Evolutionary conservation across 2,797 vertebrate genomes (phyloP).

Genomic region (Megaceryle alcyon): DNA sequence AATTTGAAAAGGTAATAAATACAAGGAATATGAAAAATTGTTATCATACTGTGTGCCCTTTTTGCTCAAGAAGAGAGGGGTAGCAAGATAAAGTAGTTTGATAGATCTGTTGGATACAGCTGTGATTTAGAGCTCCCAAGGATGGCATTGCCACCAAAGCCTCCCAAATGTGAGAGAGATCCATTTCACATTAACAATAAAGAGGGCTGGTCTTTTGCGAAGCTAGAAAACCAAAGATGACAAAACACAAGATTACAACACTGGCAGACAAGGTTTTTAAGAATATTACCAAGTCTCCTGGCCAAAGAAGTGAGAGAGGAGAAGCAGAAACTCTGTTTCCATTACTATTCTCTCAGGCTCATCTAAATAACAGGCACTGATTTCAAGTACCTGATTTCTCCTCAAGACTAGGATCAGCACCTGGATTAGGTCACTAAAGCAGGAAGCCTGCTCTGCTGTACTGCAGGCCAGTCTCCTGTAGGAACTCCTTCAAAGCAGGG

Average conservation of each 20-base stretch:
- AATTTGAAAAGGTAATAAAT: not conserved
- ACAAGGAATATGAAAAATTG: not conserved
- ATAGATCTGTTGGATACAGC: not conserved
- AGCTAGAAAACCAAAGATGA: not conserved
- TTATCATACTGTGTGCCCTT: not conserved
- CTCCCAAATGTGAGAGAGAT: not conserved
- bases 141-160: not conserved
- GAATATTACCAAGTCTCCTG: not conserved
- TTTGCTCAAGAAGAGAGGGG: not conserved
- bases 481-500: not conserved
- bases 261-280: not conserved
- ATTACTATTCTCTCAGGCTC: not conserved
- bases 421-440: not conserved
- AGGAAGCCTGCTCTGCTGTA: not conserved
- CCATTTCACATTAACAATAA: not conserved
- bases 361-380: not conserved
- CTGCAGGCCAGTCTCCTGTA: not conserved
- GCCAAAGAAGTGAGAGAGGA: not conserved
- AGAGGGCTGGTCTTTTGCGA: not conserved
- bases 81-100: not conserved
- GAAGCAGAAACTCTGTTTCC: not conserved
- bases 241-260: not conserved
- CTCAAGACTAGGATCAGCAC: not conserved
- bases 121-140: not conserved
- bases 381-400: not conserved